phyloP scores from a whole-genome alignment of 1,140 invertebrate species.

The Amyelois transitella region DNA sequence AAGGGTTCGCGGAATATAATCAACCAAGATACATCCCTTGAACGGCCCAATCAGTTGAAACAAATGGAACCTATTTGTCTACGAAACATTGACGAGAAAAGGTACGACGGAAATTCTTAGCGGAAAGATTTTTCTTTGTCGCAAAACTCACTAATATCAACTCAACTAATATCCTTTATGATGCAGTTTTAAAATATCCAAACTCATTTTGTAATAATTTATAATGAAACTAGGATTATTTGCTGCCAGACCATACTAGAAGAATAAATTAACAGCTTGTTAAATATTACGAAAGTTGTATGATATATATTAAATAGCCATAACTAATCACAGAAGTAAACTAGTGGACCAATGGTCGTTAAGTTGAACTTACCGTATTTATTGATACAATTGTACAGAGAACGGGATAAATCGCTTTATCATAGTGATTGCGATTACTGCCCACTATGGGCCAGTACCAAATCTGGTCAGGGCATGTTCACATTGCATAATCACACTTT shows the following conservation, averaged over 20 bases:
- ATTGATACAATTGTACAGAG: conserved; percentile 9
- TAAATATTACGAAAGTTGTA: too few species aligned
- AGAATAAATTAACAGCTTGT: too few species aligned
- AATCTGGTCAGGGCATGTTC: background rate
- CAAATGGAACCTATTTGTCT: conserved; percentile 55
- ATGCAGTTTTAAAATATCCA: too few species aligned
- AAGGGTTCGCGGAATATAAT: conserved; percentile 61
- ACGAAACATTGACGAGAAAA: conserved; percentile 10
- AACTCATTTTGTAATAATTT: too few species aligned
- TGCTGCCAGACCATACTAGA: too few species aligned
- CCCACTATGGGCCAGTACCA: conserved; percentile 8
- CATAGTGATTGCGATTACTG: conserved; percentile 42
- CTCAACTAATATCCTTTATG: background rate
- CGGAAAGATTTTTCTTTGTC: background rate
- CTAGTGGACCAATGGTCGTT: background rate
- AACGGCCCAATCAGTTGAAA: conserved; percentile 56
- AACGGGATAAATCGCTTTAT: conserved; percentile 20
- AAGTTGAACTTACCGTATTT: conserved; percentile 8
- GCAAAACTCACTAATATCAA: background rate
- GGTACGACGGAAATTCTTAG: conserved; percentile 4
- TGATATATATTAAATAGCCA: background rate
- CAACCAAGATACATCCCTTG: conserved; percentile 41
- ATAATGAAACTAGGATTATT: too few species aligned
- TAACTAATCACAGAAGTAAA: background rate
- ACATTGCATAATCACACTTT: background rate